Evolutionary conservation across 2,797 vertebrate species (phyloP), one percentile per base, ranked within the genome.

Genomic region (Artibeus lituratus): DNA sequence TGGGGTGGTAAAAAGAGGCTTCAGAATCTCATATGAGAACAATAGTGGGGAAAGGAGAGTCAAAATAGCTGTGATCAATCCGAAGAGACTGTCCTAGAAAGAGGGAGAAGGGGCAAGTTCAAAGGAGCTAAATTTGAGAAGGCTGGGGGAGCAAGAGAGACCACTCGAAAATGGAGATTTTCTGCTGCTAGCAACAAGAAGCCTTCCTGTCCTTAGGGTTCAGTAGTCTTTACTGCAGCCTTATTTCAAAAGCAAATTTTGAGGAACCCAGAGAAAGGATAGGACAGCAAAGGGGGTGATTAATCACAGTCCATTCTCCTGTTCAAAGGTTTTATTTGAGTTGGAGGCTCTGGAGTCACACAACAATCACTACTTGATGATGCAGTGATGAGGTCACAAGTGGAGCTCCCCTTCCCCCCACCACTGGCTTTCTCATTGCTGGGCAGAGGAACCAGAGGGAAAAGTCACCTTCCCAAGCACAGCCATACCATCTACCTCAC

Each of bases 381-480:
- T 85, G 94, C 78, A 51, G 21, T 47, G 65, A 47, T 97, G 97
- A 98, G 44, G 70, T 98, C 97, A 97, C 74, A 98, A 93, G 57
- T 11, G 32, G 59, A 24, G 35, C 2, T 42, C 29, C 4, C 7
- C 49, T 26, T n/a, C 1, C 10, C 65, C 69, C 24, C 10, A 5
- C 5, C 29, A 1, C 14, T 1, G 4, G 74, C 37, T 91, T 83
- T 86, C 44, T 80, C 87, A 95, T 42, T 92, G 69, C 62, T 11
- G 21, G 18, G 55, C 94, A 88, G 80, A 78, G 91, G 92, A 95
- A 72, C 62, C 80, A 91, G 86, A 65, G 72, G 95, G 93, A 77
- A 89, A 96, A n/a, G 57, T 83, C 83, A 96, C 35, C 95, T 96
- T 94, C 95, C 92, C 10, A 0, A 24, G 85, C 95, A 96, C 92